Base-by-base conservation (phyloP, 2,888 invertebrate genomes). In the Eupithecia insigniata region DNA sequence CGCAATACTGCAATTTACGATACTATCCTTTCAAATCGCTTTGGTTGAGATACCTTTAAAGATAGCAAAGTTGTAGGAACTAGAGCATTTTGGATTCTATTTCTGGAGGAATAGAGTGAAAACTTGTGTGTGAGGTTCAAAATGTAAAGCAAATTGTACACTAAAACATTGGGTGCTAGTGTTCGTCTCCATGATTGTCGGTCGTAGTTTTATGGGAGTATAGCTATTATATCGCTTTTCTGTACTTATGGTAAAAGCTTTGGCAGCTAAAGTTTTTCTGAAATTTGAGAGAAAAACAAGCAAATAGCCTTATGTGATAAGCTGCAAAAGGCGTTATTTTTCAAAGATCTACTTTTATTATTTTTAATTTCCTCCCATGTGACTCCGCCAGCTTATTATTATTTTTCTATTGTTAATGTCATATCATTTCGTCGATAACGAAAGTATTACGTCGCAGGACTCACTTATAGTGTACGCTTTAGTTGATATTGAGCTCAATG, bases 11-110 rank as follows among this genome's bases (percentile, higher is more conserved):
- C 70, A 73, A 75, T 72, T 69, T 74, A 76, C 62, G n/a, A n/a
- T n/a, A 28, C 67, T 76, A 80, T 80, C 76, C 77, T 79, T 72
- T 69, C 75, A 55, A 66, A 66, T 74, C 69, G 69, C 73, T 68
- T 77, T 18, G 16, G 60, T 60, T 60, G 28, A 60, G 60, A 60
- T 60, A 16, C 60, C 7, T 46, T 73, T 70, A 71, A 74, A 55
- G 82, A 85, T 82, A 83, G 39, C 32, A n/a, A 26, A 26, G 14
- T 8, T 30, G 16, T 60, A 60, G 7, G 28, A 18, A 60, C 60
- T 16, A 12, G 10, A n/a, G 1, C 46, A 64, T 36, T 62, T 66
- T 39, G 46, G 22, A 43, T 43, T 51, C 58, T 26, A 39, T 34
- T 18, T 28, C 43, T 16, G 22, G 26, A 36, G 18, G 10, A 60